A percentile compares a stretch with the other conserved stretches of the same genome.
These are phyloP conservation scores for Drosophila ohnishii DNA, from an alignment of 1,140 invertebrate genomes.

Conservation along the genomic window DNA sequence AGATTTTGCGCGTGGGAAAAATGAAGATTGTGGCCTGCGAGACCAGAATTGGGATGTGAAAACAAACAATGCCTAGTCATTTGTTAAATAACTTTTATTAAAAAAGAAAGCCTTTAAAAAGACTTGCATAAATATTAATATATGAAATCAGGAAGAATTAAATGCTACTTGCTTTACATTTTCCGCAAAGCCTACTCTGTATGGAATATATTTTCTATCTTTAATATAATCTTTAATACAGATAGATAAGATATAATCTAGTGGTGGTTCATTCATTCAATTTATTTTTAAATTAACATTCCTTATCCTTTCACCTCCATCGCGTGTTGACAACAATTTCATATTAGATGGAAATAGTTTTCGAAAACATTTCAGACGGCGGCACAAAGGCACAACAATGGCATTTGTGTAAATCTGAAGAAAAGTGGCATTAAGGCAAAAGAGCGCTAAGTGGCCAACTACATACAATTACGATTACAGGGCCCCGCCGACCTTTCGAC, in stretches of 20 bases:
- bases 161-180: not conserved
- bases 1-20: not conserved
- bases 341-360: constrained; percentile 70
- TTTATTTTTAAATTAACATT: constrained; percentile 5
- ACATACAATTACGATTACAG: constrained; percentile 77
- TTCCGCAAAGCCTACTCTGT: not conserved
- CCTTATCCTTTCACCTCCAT: constrained; percentile 1
- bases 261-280: not conserved
- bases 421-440: constrained; percentile 72
- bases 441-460: constrained; percentile 74
- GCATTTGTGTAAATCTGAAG: constrained; percentile 40
- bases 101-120: too few relatives aligned
- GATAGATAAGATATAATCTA: too few relatives aligned
- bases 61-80: not conserved
- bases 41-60: not conserved
- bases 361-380: constrained; percentile 53
- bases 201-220: too few relatives aligned
- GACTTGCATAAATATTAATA: too few relatives aligned
- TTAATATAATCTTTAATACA: too few relatives aligned
- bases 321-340: constrained; percentile 30
- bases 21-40: not conserved
- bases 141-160: not conserved
- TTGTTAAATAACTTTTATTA: too few relatives aligned
- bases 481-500: constrained; percentile 27
- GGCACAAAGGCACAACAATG: constrained; percentile 65